Conservation (phyloP, 2,113 vertebrate species). For the Microcebus lehilahytsara region DNA sequence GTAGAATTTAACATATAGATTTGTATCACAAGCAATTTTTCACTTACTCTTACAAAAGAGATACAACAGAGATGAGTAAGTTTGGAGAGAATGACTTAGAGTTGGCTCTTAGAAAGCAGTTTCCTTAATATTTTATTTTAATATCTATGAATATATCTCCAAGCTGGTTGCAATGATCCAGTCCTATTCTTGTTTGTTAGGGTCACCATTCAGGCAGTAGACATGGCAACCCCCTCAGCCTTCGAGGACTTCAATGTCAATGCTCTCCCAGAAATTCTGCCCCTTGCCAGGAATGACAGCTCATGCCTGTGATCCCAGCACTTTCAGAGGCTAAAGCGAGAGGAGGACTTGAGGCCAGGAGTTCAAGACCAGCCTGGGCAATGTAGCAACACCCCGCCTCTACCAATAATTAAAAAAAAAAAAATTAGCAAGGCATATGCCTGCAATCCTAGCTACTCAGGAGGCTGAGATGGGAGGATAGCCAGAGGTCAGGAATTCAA, state of each 20-base stretch:
- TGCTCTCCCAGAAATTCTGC: neutral
- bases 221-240: neutral
- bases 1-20: constrained; percentile 2
- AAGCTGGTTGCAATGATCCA: neutral
- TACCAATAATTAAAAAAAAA: too few relatives aligned
- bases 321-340: too few relatives aligned
- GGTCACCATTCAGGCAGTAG: neutral
- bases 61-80: neutral
- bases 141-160: neutral
- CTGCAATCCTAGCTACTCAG: too few relatives aligned
- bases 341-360: too few relatives aligned
- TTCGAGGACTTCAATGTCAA: neutral
- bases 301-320: too few relatives aligned
- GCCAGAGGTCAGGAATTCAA: too few relatives aligned
- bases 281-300: too few relatives aligned
- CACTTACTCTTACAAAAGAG: constrained; percentile 1
- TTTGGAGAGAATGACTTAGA: neutral
- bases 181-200: neutral
- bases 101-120: neutral
- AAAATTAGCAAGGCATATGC: too few relatives aligned
- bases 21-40: constrained; percentile 36
- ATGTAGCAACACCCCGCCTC: too few relatives aligned
- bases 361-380: too few relatives aligned
- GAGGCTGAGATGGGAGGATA: too few relatives aligned
- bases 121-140: neutral